Evolutionary conservation across 2,113 vertebrate genomes (phyloP).

Genomic region (Rafetus swinhoei): DNA sequence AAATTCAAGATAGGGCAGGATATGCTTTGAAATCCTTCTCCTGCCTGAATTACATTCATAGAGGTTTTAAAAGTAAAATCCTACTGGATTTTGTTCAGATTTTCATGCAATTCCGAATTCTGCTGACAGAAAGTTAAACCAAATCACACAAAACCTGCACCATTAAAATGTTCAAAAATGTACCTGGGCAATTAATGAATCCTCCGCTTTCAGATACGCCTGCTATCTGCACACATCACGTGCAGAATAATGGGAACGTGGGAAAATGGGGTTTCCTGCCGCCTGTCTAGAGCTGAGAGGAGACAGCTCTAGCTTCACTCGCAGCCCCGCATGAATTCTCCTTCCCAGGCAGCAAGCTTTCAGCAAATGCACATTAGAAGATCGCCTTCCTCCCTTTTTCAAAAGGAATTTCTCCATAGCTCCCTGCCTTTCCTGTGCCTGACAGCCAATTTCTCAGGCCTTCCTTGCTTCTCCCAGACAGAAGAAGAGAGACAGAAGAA

Average conservation of each 20-base stretch:
- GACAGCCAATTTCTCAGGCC: not conserved
- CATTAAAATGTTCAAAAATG: slow-evolving; percentile 63
- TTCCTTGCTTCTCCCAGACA: not conserved
- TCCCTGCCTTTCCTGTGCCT: not conserved
- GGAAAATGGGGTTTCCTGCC: not conserved
- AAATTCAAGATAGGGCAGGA: slow-evolving; percentile 29
- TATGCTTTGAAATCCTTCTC: slow-evolving; percentile 61
- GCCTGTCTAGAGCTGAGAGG: rapidly evolving
- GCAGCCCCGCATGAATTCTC: rapidly evolving
- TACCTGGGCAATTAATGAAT: not conserved
- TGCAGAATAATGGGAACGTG: rapidly evolving
- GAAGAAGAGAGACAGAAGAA: not conserved
- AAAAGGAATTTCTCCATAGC: rapidly evolving
- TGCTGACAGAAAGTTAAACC: slow-evolving; percentile 66
- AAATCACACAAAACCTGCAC: slow-evolving; percentile 48
- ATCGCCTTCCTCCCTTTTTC: not conserved
- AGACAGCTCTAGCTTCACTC: not conserved
- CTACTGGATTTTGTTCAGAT: slow-evolving; percentile 44
- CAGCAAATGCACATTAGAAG: not conserved
- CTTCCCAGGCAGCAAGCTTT: rapidly evolving
- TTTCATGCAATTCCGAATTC: slow-evolving; percentile 58
- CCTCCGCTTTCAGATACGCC: not conserved
- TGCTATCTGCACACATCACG: not conserved
- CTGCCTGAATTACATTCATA: slow-evolving; percentile 3
- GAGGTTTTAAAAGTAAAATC: slow-evolving; percentile 28